phyloP scores from a whole-genome alignment of 2,797 vertebrate species.

The Fistularia tabacaria region DNA sequence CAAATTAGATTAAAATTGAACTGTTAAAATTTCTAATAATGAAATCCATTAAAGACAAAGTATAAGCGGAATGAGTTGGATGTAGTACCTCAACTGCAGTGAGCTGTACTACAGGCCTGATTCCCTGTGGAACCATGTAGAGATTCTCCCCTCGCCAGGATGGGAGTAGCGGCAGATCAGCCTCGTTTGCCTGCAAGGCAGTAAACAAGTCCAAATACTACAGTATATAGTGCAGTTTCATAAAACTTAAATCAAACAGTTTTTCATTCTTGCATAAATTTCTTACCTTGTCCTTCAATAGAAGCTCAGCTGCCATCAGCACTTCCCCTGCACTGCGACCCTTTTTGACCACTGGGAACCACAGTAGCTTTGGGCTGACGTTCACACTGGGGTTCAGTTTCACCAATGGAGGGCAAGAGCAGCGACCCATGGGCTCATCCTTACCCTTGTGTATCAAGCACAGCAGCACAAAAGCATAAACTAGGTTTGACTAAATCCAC shows the following conservation, averaged over 20 bases:
- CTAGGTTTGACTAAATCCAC: not conserved
- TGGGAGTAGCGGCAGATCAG: conserved; percentile 82
- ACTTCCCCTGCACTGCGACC: conserved; percentile 82
- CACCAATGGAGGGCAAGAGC: conserved; percentile 83
- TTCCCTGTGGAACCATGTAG: conserved; percentile 95
- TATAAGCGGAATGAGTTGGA: not conserved
- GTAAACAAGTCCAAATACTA: conserved; percentile 2
- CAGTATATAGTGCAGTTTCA: not conserved
- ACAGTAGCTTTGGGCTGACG: conserved; percentile 82
- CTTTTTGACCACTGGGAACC: conserved; percentile 86
- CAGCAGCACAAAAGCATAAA: conserved; percentile 1
- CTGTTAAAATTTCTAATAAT: too few species aligned
- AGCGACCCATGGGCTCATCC: conserved; percentile 92
- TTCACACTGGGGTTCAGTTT: conserved; percentile 80
- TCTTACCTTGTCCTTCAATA: conserved; percentile 86
- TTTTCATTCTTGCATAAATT: not conserved
- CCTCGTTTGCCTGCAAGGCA: conserved; percentile 41
- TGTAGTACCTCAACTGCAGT: conserved; percentile 75
- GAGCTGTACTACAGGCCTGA: conserved; percentile 90
- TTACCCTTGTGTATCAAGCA: conserved; percentile 77
- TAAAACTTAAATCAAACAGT: not conserved
- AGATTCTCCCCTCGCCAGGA: conserved; percentile 82
- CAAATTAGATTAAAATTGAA: too few species aligned
- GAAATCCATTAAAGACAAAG: not conserved
- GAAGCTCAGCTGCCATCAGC: conserved; percentile 89